A percentile compares a stretch with the other conserved stretches of the same genome.
Evolutionary conservation across 2,888 invertebrate genomes (phyloP).

Genomic region (Pachymerium ferrugineum): DNA sequence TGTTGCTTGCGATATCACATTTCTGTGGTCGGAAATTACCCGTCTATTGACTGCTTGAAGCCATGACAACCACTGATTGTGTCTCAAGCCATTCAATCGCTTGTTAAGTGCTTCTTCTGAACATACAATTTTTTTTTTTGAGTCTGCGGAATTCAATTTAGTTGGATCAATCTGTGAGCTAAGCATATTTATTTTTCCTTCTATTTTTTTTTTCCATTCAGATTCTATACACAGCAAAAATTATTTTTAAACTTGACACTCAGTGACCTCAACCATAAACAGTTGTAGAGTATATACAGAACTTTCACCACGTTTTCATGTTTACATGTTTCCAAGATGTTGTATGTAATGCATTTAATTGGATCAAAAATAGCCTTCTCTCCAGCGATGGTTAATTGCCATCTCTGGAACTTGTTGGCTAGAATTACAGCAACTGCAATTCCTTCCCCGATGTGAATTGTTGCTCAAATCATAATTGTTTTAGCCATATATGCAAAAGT

Average conservation of each 20-base stretch:
- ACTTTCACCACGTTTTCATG: not conserved
- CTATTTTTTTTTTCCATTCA: not conserved
- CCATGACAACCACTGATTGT: constrained; percentile 1
- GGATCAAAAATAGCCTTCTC: not conserved
- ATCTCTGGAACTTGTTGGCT: not conserved
- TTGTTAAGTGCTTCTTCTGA: not conserved
- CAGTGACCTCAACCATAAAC: not conserved
- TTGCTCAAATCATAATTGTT: not conserved
- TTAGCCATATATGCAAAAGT: not conserved
- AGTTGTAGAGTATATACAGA: no score
- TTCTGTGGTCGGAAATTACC: not conserved
- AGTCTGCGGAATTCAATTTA: not conserved
- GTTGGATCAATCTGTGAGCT: not conserved
- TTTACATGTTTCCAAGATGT: not conserved
- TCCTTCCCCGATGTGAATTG: not conserved
- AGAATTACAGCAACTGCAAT: not conserved
- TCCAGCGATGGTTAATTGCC: not conserved
- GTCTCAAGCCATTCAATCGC: not conserved
- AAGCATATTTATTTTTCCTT: not conserved
- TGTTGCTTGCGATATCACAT: no score
- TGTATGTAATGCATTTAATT: not conserved
- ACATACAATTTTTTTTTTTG: not conserved
- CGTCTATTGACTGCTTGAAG: not conserved
- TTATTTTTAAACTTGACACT: not conserved
- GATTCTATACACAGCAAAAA: not conserved